Evolutionary conservation across 2,113 vertebrate genomes (phyloP), one percentile per base, ranked within the genome.

Genomic region (Pseudopodoces humilis): DNA sequence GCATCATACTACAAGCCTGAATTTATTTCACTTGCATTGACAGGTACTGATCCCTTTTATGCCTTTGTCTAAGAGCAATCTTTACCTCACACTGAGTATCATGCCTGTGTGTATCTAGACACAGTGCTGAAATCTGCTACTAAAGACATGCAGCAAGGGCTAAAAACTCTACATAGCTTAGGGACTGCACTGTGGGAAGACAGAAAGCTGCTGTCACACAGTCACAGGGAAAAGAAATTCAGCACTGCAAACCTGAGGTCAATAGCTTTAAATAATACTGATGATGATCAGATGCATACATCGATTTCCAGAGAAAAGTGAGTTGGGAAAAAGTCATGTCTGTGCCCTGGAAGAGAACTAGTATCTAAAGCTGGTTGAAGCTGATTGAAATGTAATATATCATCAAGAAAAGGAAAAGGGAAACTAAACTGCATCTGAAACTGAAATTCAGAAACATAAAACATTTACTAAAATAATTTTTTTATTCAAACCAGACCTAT

Each of bases 31-130:
- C n/a, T 75, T 81, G 25, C 33, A 63, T 3, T 59, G 69, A 70
- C 77, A 88, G 14, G 33, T 78, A 46, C 89, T 74, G 55, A 91
- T 46, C n/a, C 53, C 85, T 69, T 31, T 30, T 62, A 81, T 3
- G 25, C 8, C 47, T 70, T 59, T 50, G 52, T 47, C 68, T 84
- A 35, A 83, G 53, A 56, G 35, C 31, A 85, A 72, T 58, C 25
- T 80, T 74, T 39, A 49, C 23, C 62, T 80, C 83, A 64, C 16
- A 67, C 14, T 24, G 64, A 55, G 11, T 7, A n/a, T 21, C 13
- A 27, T 15, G 74, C 22, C 68, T 0, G 0, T 8, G 14, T 24
- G 17, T 37, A n/a, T 41, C 17, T 10, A 68, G 52, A 27, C 52
- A 68, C n/a, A 62, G 47, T 7, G 31, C 55, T 72, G 15, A 72